Base-by-base conservation (phyloP, 2,888 invertebrate species). In the Enchytraeus crypticus region DNA sequence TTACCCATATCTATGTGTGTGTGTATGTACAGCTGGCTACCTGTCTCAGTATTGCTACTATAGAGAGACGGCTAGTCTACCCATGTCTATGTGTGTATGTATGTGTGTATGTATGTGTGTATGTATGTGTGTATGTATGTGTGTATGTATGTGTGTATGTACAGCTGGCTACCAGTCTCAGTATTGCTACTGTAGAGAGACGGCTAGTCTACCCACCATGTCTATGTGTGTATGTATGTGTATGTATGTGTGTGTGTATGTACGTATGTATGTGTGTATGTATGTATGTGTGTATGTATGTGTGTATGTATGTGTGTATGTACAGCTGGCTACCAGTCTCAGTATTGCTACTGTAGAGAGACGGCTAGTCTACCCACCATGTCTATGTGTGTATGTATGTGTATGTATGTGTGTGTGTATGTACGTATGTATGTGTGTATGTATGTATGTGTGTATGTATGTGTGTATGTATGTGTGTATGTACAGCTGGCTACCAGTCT, bases 21-120 rank as follows among this genome's bases (percentile, higher is more conserved):
- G 2, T 57, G 49, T 62, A 59, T 11, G 59, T 61, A 66, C 73
- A 81, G 85, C 89, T 4, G 85, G 89, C 0, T 89, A 89, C 78
- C 81, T 92, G 64, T 86, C 87, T 0, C 87, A 87, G 65, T 87
- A 87, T 71, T 81, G 85, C 66, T 85, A 87, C 64, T 78, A 78
- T 54, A 58, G 56, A 27, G 72, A 81, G 68, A 77, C 81, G 2
- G 74, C 64, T 21, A 69, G 64, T 29, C 27, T 43, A n/a, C 23
- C 57, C 26, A 47, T 66, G 8, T 38, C 11, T 38, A 18, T 38
- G 38, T 38, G 38, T 11, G 38, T 38, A 11, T 11, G 11, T 11
- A 18, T 38, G 38, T 38, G 38, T n/a, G n/a, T 8, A 8, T 11
- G 11, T 38, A 38, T 18, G 11, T 38, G 38, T 18, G 38, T 38